Base-by-base conservation (phyloP, 1,140 invertebrate species). In the Trichonephila clavipes region DNA sequence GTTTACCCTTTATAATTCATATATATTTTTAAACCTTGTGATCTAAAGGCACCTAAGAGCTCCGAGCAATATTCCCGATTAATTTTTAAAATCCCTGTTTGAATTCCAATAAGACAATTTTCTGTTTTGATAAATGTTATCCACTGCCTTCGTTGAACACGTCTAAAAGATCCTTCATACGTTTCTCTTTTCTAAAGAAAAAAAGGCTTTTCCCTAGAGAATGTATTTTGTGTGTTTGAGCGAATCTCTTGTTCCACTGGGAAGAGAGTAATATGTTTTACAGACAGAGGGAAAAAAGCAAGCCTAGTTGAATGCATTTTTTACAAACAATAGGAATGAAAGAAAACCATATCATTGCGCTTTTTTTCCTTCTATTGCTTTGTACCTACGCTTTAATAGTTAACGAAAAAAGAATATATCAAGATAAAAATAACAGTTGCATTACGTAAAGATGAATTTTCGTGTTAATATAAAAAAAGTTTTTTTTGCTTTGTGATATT, bases 51-150 rank as follows among this genome's bases (percentile, higher is more conserved):
- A 83, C 40, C 34, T 21, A 88, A 88, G 62, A 72, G 64, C 87
- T 69, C 64, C 10, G 14, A 82, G 89, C 89, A 90, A 90, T 90
- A 82, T 81, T 72, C 51, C 21, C 89, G 89, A 90, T 90, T 90
- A 90, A 90, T 90, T 90, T 90, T 90, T 81, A 90, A 90, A 90
- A 51, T 10, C 69, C 82, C 89, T 40, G 88, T 77, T 77, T 81
- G 89, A 90, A 82, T 90, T 61, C 28, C 89, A 51, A 90, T 90
- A 81, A 81, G 77, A 69, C 89, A 88, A 64, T 66, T 88, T 59
- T 82, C 51, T 59, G 28, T 82, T 34, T 58, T 77, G 69, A 82
- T 90, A 34, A 62, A 81, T 90, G 61, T 82, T 77, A 34, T 77
- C 72, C 28, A 34, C 72, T 18, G 18, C 34, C 14, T 34, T 77